Conservation (phyloP, 2,888 invertebrate genomes). For the Trichacis sp. region DNA sequence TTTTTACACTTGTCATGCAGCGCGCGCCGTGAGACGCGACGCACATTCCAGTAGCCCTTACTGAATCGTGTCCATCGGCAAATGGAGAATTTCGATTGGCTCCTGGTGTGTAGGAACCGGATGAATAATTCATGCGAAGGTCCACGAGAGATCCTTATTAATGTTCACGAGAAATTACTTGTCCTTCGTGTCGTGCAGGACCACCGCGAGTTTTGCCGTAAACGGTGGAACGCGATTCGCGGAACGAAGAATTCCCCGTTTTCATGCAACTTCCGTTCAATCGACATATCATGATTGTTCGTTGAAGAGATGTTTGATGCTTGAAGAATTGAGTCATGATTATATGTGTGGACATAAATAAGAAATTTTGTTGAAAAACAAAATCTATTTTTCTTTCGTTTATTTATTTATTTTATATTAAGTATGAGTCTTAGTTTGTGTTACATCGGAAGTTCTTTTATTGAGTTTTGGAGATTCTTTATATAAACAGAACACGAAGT, state of each 20-base stretch:
- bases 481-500: no score
- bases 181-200: conserved; percentile 32
- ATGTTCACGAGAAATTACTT: conserved; percentile 41
- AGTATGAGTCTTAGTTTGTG: no score
- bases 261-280: no score
- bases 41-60: conserved; percentile 40
- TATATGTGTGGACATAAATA: no score
- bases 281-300: no score
- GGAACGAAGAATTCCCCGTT: no score
- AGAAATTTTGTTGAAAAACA: no score
- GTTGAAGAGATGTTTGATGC: not conserved
- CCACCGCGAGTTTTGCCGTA: conserved; percentile 41
- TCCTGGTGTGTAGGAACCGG: conserved; percentile 29
- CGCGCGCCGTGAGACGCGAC: conserved; percentile 10
- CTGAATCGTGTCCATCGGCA: conserved; percentile 40
- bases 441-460: no score
- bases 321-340: no score
- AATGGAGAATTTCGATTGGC: conserved; percentile 38
- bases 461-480: no score
- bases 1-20: conserved; percentile 29
- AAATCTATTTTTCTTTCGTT: no score
- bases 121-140: conserved; percentile 44
- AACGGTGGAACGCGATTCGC: conserved; percentile 21
- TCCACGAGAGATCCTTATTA: conserved; percentile 35
- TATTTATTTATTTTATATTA: no score